phyloP scores from a whole-genome alignment of 2,888 invertebrate genomes.

The Perizoma flavofasciatum region DNA sequence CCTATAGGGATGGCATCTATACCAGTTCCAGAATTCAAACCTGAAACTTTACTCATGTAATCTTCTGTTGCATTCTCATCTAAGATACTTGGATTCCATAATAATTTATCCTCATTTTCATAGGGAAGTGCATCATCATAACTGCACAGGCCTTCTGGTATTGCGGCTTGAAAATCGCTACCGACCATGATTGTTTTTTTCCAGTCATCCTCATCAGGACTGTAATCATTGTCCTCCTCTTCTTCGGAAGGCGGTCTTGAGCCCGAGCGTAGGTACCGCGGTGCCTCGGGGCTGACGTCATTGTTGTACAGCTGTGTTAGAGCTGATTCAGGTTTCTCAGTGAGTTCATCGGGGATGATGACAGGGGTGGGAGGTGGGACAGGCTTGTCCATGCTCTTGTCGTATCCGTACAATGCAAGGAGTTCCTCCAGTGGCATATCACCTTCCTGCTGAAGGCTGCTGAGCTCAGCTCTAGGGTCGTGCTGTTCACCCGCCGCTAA shows the following conservation, averaged over 20 bases:
- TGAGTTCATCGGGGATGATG: slow-evolving; percentile 63
- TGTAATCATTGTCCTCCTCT: slow-evolving; percentile 92
- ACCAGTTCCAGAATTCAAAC: slow-evolving; percentile 72
- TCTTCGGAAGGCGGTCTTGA: slow-evolving; percentile 92
- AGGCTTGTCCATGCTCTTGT: slow-evolving; percentile 75
- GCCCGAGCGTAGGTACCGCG: slow-evolving; percentile 82
- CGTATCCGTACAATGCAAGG: slow-evolving; percentile 94
- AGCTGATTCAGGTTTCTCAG: slow-evolving; percentile 76
- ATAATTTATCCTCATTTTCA: slow-evolving; percentile 96
- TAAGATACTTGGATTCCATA: slow-evolving; percentile 95
- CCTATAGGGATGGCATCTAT: slow-evolving; percentile 87
- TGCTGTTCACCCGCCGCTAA: slow-evolving; percentile 93
- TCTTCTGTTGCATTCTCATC: slow-evolving; percentile 90
- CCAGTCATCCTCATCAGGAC: slow-evolving; percentile 94
- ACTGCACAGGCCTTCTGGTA: slow-evolving; percentile 95
- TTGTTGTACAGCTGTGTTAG: slow-evolving; percentile 74
- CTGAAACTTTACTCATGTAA: slow-evolving; percentile 87
- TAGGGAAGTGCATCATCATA: slow-evolving; percentile 97
- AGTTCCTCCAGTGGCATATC: slow-evolving; percentile 98
- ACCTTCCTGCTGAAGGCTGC: slow-evolving; percentile 95
- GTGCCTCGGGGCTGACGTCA: slow-evolving; percentile 70
- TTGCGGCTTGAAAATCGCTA: slow-evolving; percentile 95
- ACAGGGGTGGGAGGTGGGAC: slow-evolving; percentile 66
- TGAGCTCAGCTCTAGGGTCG: slow-evolving; percentile 94
- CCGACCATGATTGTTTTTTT: slow-evolving; percentile 98